These are phyloP conservation scores for Sarcophaga subvicina DNA, from an alignment of 2,888 invertebrate genomes.

Conservation along the genomic window DNA sequence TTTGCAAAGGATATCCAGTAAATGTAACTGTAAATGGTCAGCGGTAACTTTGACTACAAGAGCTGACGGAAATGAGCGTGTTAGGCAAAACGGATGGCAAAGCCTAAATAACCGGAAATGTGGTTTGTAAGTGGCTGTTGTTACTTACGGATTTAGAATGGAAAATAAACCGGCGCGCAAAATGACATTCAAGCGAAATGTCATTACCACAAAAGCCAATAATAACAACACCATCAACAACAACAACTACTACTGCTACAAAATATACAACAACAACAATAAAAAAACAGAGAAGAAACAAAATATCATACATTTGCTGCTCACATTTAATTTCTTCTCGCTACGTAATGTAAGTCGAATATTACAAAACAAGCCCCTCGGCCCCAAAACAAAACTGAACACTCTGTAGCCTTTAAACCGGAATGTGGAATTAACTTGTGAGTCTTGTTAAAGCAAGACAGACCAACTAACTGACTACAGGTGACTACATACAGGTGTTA, in stretches of 20 bases:
- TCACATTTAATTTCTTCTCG: not conserved
- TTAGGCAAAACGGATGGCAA: conserved; percentile 70
- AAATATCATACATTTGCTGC: not conserved
- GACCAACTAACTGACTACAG: not conserved
- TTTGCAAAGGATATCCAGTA: not conserved
- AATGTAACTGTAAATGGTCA: not conserved
- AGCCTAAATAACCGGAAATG: conserved; percentile 72
- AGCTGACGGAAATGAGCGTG: conserved; percentile 68
- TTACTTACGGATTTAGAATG: conserved; percentile 43
- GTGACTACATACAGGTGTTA: conserved; percentile 22
- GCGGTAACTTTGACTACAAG: conserved; percentile 8
- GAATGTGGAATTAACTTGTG: conserved; percentile 18
- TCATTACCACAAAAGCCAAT: conserved; percentile 60
- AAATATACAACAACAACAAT: conserved; percentile 6
- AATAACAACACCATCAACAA: conserved; percentile 27
- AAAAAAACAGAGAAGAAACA: not conserved
- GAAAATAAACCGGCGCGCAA: conserved; percentile 43
- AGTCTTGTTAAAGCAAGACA: conserved; percentile 30
- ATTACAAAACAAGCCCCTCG: not conserved
- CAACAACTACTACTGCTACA: not conserved
- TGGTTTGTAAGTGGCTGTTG: conserved; percentile 66
- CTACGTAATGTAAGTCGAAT: not conserved
- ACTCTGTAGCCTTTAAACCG: not conserved
- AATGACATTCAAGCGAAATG: conserved; percentile 55
- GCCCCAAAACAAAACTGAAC: too few relatives aligned